Evolutionary conservation across 1,140 invertebrate genomes (phyloP).

Genomic region (Drosophila nebulosa): DNA sequence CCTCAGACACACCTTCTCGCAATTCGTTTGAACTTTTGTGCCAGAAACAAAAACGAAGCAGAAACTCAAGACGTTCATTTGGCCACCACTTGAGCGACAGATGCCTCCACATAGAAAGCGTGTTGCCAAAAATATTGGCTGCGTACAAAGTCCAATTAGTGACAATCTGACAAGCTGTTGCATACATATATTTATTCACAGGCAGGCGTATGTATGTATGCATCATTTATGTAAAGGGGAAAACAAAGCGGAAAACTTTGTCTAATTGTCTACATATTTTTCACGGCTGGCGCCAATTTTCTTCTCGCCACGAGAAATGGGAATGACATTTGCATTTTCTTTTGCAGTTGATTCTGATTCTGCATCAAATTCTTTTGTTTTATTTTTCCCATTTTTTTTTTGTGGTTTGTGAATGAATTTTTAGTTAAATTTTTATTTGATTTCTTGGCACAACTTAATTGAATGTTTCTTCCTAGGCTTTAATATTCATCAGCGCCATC

Average conservation of each 20-base stretch:
- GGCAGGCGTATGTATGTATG: constrained; percentile 11
- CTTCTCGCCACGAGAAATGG: constrained; percentile 12
- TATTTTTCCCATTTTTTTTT: not conserved
- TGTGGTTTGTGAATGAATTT: constrained; percentile 16
- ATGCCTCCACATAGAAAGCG: constrained; percentile 37
- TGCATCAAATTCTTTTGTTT: not conserved
- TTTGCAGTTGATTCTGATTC: constrained; percentile 1
- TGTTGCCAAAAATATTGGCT: constrained; percentile 57
- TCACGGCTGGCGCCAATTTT: constrained; percentile 60
- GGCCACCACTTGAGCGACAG: constrained; percentile 55
- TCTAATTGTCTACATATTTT: constrained; percentile 63
- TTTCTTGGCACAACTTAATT: not conserved
- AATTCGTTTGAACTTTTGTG: constrained; percentile 66
- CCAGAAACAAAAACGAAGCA: constrained; percentile 38
- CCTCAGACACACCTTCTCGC: constrained; percentile 30
- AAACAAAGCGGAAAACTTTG: constrained; percentile 41
- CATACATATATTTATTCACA: constrained; percentile 7
- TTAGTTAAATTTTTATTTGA: not conserved
- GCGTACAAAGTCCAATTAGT: constrained; percentile 66
- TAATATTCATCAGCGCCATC: not conserved
- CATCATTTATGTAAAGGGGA: constrained; percentile 26
- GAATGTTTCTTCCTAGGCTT: not conserved
- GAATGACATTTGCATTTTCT: constrained; percentile 3
- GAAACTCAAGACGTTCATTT: constrained; percentile 14
- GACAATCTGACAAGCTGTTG: constrained; percentile 68